Base-by-base conservation (phyloP, 2,113 vertebrate species). In the Geococcyx californianus region DNA sequence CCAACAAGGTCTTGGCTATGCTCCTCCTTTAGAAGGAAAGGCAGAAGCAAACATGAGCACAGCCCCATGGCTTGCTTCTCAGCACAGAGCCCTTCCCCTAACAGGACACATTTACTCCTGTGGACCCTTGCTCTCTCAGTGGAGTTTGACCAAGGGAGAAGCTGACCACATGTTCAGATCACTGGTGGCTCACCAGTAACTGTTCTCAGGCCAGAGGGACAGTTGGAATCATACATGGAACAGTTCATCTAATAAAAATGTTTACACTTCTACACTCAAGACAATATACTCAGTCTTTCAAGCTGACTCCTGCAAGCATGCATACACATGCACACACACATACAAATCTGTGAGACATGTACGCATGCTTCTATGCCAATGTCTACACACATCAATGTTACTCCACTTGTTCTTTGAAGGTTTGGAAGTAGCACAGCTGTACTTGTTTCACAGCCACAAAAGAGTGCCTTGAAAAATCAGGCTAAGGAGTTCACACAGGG, bases 381-480 rank as follows among this genome's bases (percentile, higher is more conserved):
- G 4, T 33, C 78, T 55, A 42, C 73, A 10, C 59, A 33, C 7
- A 3, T 24, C 79, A 88, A 2, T 6, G 52, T 64, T 74, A 64
- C 70, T 87, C 84, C 81, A 67, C 21, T 4, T 17, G 16, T 5
- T 52, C 87, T 94, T 26, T 90, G 81, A 49, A 85, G 70, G 31
- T 18, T 17, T 94, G 59, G 51, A 88, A 44, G 86, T 60, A 95
- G 88, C 85, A 92, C 83, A 92, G 90, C 60, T 94, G 92, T n/a
- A 94, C 88, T 92, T 88, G 88, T 16, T 90, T 67, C 93, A 83
- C 29, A 93, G 83, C 81, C 95, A 97, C 90, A 70, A n/a, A 77
- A 21, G 75, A 55, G 84, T 0, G 29, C 56, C 59, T 89, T 89
- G 75, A 70, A 68, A 93, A 94, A 64, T 54, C 90, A 95, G 94